Evolutionary conservation across 1,140 invertebrate species (phyloP).

Genomic region (Drosophila sproati): DNA sequence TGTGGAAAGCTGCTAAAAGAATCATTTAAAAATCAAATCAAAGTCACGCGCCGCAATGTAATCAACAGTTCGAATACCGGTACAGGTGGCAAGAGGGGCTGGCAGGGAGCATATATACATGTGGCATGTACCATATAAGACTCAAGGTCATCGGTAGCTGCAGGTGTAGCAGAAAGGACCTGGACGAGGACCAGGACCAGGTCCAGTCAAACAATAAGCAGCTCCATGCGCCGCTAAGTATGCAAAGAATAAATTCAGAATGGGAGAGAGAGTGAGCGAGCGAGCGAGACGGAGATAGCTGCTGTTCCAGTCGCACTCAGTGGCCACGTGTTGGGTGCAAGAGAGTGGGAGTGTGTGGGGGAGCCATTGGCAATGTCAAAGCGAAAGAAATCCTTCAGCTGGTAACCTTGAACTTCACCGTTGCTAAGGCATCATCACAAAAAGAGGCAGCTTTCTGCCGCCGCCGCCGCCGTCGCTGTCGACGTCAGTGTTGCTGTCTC

Average conservation of each 20-base stretch:
- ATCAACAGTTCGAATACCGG: constrained; percentile 55
- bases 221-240: constrained; percentile 74
- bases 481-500: constrained; percentile 5
- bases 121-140: constrained; percentile 8
- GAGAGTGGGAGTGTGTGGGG: constrained; percentile 2
- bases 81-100: neutral
- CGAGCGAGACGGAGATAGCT: neutral
- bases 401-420: constrained; percentile 81
- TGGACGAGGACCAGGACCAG: constrained; percentile 16
- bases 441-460: constrained; percentile 28
- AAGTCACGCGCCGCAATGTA: constrained; percentile 80
- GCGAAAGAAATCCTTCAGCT: constrained; percentile 58
- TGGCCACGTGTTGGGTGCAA: constrained; percentile 39
- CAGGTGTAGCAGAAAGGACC: constrained; percentile 28
- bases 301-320: constrained; percentile 26
- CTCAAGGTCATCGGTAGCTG: constrained; percentile 3
- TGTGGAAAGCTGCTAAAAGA: constrained; percentile 62
- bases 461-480: neutral
- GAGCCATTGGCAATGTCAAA: constrained; percentile 57
- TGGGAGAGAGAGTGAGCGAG: neutral
- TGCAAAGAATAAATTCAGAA: constrained; percentile 44
- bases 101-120: neutral
- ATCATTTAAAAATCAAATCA: constrained; percentile 83
- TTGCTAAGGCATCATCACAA: constrained; percentile 56
- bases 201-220: constrained; percentile 65